Evolutionary conservation across 2,888 invertebrate species (phyloP).

Genomic region (Dryococelus australis): DNA sequence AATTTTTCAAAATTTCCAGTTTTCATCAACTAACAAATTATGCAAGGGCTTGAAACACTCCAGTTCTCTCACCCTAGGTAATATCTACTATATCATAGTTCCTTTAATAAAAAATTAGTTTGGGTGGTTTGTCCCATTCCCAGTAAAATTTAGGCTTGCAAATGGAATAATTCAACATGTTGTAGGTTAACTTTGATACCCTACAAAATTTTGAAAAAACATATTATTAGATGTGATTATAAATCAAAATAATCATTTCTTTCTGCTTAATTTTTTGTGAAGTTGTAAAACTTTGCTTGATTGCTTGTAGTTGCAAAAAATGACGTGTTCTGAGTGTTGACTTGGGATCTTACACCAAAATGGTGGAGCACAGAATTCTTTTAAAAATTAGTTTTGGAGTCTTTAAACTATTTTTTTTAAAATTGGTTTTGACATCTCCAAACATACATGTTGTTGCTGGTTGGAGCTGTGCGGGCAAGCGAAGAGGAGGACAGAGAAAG

Average conservation of each 20-base stretch:
- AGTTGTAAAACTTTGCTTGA: neutral
- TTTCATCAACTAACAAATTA: neutral
- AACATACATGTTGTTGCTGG: too few species aligned
- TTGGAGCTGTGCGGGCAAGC: too few species aligned
- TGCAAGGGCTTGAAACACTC: neutral
- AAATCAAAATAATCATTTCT: neutral
- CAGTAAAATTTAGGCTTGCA: neutral
- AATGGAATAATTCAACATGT: neutral
- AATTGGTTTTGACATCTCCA: too few species aligned
- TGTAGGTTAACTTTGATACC: neutral
- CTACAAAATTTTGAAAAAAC: neutral
- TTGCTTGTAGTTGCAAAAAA: neutral
- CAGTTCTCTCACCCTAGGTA: neutral
- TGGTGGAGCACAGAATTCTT: neutral
- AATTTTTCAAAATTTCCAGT: neutral
- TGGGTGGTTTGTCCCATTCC: neutral
- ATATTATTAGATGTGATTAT: neutral
- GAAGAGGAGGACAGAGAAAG: too few species aligned
- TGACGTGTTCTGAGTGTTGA: neutral
- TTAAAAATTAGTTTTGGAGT: neutral
- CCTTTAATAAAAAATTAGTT: neutral
- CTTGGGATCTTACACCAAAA: neutral
- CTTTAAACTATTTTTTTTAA: too few species aligned
- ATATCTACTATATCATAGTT: neutral
- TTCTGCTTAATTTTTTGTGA: neutral